phyloP scores from a whole-genome alignment of 2,113 vertebrate genomes.

The Eurystomus gularis region DNA sequence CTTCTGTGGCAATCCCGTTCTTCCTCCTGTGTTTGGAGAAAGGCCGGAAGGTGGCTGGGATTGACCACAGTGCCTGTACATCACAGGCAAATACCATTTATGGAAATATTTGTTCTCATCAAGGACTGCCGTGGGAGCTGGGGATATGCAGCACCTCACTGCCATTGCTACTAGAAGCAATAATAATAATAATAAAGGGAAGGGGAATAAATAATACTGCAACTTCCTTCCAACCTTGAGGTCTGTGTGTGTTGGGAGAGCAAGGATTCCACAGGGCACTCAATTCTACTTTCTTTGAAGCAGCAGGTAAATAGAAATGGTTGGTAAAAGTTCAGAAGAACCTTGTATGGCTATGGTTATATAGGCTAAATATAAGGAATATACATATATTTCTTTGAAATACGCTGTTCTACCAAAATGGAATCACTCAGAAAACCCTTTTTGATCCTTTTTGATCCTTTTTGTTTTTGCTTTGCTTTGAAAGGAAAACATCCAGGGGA shows the following conservation, averaged over 20 bases:
- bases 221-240: not conserved
- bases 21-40: not conserved
- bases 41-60: not conserved
- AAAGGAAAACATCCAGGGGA: not conserved
- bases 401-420: not conserved
- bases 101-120: not conserved
- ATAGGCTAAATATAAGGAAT: not conserved
- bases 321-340: not conserved
- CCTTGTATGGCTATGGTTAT: not conserved
- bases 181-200: not conserved
- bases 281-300: not conserved
- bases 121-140: not conserved
- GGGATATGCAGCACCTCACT: not conserved
- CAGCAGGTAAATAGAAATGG: not conserved
- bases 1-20: not conserved
- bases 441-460: no score
- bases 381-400: not conserved
- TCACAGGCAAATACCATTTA: not conserved
- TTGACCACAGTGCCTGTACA: not conserved
- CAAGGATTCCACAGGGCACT: not conserved
- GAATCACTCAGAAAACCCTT: not conserved
- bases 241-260: not conserved
- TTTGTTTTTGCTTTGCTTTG: conserved; percentile 16
- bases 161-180: not conserved
- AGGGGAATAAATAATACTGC: not conserved